Conservation (phyloP, 2,113 vertebrate genomes). For the Triplophysa dalaica region DNA sequence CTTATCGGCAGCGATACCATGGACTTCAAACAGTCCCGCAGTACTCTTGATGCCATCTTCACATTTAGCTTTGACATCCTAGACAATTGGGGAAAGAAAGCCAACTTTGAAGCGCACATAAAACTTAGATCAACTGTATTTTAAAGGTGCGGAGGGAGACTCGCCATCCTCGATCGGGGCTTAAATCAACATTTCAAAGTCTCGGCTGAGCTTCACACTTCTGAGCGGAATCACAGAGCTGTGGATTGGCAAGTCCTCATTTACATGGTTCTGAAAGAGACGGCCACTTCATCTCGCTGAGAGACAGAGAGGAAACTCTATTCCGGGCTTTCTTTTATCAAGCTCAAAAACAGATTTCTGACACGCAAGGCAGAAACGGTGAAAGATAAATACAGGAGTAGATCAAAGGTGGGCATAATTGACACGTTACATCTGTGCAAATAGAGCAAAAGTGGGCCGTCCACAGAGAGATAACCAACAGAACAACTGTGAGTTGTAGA, state of each 20-base stretch:
- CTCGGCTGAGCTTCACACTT: slow-evolving; percentile 72
- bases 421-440: slow-evolving; percentile 56
- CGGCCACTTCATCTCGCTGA: slow-evolving; percentile 63
- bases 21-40: slow-evolving; percentile 63
- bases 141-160: slow-evolving; percentile 73
- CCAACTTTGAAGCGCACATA: slow-evolving; percentile 78
- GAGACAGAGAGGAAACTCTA: slow-evolving; percentile 46
- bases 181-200: slow-evolving; percentile 85
- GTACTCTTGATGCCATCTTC: slow-evolving; percentile 71
- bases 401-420: slow-evolving; percentile 54
- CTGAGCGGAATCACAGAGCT: slow-evolving; percentile 76
- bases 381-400: slow-evolving; percentile 20
- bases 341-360: slow-evolving; percentile 68
- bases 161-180: slow-evolving; percentile 66
- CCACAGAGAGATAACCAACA: slow-evolving; percentile 54
- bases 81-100: slow-evolving; percentile 70
- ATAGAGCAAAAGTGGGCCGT: slow-evolving; percentile 72
- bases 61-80: slow-evolving; percentile 76
- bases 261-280: slow-evolving; percentile 78
- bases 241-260: slow-evolving; percentile 76
- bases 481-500: not conserved
- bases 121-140: slow-evolving; percentile 81
- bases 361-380: slow-evolving; percentile 7
- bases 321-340: slow-evolving; percentile 58
- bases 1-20: slow-evolving; percentile 55